Evolutionary conservation across 2,113 vertebrate species (phyloP).

Genomic region (Atrichornis clamosus): DNA sequence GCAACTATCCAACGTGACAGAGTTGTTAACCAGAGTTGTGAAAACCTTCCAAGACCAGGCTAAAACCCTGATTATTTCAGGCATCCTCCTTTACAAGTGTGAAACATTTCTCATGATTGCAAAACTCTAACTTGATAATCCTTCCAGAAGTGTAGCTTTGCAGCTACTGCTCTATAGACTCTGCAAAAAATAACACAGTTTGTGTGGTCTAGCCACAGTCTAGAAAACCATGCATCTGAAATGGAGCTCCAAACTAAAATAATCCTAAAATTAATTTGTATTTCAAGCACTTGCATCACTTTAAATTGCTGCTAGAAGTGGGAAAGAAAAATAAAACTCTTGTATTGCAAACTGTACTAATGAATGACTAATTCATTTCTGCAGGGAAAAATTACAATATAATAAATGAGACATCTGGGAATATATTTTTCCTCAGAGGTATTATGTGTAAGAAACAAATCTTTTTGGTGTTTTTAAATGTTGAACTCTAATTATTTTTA

Average conservation of each 20-base stretch:
- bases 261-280: background rate
- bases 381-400: conserved; percentile 20
- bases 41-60: background rate
- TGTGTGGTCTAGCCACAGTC: background rate
- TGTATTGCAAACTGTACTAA: background rate
- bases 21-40: background rate
- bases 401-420: conserved; percentile 54
- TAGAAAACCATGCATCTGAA: background rate
- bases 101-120: background rate
- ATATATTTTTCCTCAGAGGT: conserved; percentile 51
- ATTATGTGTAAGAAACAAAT: conserved; percentile 24
- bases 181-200: background rate
- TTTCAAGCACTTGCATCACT: background rate
- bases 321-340: background rate
- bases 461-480: conserved; percentile 13
- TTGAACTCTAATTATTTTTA: background rate
- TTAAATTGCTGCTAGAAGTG: background rate
- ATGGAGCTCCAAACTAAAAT: background rate
- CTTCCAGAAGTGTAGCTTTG: background rate
- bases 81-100: background rate
- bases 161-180: background rate
- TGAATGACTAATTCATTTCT: conserved; percentile 10
- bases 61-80: background rate
- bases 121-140: background rate
- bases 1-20: background rate